Conservation (phyloP, 2,797 vertebrate genomes). For the Paratrypauchen microcephalus region DNA sequence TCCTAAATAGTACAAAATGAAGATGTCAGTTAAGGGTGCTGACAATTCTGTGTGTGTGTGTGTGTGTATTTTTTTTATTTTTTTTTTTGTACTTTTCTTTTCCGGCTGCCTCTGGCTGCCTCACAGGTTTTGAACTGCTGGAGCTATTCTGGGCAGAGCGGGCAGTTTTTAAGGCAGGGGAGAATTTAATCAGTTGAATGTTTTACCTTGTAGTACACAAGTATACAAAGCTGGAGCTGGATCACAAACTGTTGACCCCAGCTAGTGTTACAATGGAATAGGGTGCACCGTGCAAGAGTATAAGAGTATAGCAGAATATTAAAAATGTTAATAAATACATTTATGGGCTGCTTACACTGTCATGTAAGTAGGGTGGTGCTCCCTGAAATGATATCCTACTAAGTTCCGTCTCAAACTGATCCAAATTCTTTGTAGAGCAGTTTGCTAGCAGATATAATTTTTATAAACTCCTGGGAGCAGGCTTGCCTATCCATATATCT, state of each 20-base stretch:
- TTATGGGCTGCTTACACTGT: neutral
- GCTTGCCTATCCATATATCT: no score
- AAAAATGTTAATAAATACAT: neutral
- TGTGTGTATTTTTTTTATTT: neutral
- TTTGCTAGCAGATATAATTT: no score
- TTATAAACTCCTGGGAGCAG: no score
- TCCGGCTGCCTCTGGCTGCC: constrained; percentile 35
- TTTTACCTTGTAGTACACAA: constrained; percentile 10
- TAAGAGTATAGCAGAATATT: neutral
- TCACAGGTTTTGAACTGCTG: constrained; percentile 52
- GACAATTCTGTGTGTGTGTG: constrained; percentile 46
- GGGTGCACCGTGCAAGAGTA: neutral
- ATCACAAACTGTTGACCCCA: neutral
- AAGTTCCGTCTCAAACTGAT: neutral
- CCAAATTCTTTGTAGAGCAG: no score
- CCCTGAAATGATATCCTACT: neutral
- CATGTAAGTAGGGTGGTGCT: neutral
- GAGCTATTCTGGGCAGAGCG: constrained; percentile 54
- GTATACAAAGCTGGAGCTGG: neutral
- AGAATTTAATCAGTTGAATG: constrained; percentile 28
- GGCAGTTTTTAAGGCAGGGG: constrained; percentile 47
- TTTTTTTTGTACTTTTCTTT: constrained; percentile 15
- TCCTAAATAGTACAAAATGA: constrained; percentile 59
- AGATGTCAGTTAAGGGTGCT: constrained; percentile 63
- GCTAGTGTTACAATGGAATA: neutral